Conservation (phyloP, 2,113 vertebrate genomes). For the Sclerurus mexicanus region DNA sequence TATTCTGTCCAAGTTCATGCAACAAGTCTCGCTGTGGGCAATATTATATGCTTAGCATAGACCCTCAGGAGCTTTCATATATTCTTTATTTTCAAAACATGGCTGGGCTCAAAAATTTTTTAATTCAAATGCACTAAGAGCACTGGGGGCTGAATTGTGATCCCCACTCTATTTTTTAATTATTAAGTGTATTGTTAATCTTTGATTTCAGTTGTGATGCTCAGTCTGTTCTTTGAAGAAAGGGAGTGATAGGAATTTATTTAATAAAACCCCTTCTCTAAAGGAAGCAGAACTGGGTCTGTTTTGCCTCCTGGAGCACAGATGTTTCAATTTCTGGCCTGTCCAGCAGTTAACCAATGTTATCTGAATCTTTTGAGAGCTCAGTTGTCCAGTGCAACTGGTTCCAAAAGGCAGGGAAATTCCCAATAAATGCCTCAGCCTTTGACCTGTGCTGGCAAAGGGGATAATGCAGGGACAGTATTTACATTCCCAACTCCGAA, state of each 20-base stretch:
- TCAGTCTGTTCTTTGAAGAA: neutral
- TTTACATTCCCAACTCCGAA: neutral
- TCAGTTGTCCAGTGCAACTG: neutral
- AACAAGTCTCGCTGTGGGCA: fast-evolving
- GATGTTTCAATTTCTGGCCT: neutral
- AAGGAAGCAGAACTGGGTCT: neutral
- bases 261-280: neutral
- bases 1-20: fast-evolving
- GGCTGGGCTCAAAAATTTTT: neutral
- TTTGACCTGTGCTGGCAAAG: neutral
- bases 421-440: neutral
- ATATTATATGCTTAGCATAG: fast-evolving
- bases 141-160: neutral
- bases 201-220: neutral
- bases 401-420: neutral
- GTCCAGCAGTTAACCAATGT: neutral
- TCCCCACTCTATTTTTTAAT: neutral
- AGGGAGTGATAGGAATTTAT: neutral
- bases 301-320: neutral
- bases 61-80: neutral
- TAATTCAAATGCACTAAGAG: neutral
- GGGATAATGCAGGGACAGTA: neutral
- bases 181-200: neutral
- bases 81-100: neutral
- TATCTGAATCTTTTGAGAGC: neutral